Conservation (phyloP, 2,797 vertebrate species). For the Ctenosaura bakeri region DNA sequence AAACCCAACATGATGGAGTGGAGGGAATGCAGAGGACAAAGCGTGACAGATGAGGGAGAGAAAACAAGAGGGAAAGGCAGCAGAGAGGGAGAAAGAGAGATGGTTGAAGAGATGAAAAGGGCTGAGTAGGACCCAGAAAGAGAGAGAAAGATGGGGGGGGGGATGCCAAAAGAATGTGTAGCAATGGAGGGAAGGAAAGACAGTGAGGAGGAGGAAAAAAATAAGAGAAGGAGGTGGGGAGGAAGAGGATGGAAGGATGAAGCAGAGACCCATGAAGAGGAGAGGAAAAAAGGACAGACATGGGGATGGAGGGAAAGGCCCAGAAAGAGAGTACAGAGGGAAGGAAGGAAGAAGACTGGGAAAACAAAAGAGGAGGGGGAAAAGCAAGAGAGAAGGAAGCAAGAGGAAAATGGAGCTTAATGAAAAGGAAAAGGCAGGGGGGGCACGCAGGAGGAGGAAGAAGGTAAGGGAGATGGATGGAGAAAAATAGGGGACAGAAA, state of each 20-base stretch:
- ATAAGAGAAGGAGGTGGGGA: neutral
- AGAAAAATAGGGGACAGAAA: neutral
- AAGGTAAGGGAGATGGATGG: neutral
- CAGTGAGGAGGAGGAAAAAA: neutral
- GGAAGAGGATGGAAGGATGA: neutral
- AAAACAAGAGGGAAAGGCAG: neutral
- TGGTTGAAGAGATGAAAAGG: neutral
- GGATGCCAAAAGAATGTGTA: neutral
- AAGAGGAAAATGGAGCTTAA: neutral
- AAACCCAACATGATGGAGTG: neutral
- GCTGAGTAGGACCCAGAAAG: neutral
- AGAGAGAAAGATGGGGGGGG: neutral
- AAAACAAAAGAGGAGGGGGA: no score
- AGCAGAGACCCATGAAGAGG: neutral
- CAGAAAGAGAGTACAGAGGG: no score
- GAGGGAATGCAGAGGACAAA: conserved; percentile 13
- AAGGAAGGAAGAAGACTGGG: no score
- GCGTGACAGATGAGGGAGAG: neutral
- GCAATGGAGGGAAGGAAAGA: no score
- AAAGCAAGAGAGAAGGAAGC: no score
- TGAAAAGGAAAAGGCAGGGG: neutral
- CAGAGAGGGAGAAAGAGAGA: conserved; percentile 21
- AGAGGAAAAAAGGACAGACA: neutral
- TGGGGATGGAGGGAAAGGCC: neutral
- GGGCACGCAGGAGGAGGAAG: no score